phyloP scores from a whole-genome alignment of 1,140 invertebrate species.

The Hypsibius dujardini region DNA sequence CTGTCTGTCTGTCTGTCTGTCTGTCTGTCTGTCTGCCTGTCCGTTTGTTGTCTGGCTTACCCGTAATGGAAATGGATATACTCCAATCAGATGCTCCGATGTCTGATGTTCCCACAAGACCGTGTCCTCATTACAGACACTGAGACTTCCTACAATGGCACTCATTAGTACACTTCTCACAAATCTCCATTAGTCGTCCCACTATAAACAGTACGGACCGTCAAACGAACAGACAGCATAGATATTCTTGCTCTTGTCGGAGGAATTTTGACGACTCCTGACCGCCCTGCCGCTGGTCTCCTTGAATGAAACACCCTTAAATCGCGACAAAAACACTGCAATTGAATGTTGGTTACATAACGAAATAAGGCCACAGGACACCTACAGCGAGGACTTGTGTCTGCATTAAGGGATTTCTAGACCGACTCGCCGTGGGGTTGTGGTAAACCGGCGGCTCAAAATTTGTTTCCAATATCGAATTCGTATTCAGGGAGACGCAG shows the following conservation, averaged over 20 bases:
- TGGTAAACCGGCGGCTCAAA: slow-evolving; percentile 13
- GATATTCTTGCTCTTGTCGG: neutral
- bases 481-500: neutral
- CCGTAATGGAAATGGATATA: neutral
- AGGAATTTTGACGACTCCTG: neutral
- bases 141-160: neutral
- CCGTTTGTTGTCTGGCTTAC: too few species aligned
- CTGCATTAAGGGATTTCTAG: neutral
- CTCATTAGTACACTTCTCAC: too few species aligned
- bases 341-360: too few species aligned
- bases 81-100: neutral
- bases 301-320: slow-evolving; percentile 1
- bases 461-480: neutral
- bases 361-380: too few species aligned
- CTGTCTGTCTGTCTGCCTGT: too few species aligned
- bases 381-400: neutral
- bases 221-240: neutral
- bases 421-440: neutral
- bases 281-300: neutral
- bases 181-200: too few species aligned
- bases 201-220: neutral
- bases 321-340: too few species aligned
- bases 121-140: slow-evolving; percentile 2
- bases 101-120: slow-evolving; percentile 11
- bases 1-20: too few species aligned